phyloP scores from a whole-genome alignment of 2,797 vertebrate genomes.

The Mormyrus proboscirostris region DNA sequence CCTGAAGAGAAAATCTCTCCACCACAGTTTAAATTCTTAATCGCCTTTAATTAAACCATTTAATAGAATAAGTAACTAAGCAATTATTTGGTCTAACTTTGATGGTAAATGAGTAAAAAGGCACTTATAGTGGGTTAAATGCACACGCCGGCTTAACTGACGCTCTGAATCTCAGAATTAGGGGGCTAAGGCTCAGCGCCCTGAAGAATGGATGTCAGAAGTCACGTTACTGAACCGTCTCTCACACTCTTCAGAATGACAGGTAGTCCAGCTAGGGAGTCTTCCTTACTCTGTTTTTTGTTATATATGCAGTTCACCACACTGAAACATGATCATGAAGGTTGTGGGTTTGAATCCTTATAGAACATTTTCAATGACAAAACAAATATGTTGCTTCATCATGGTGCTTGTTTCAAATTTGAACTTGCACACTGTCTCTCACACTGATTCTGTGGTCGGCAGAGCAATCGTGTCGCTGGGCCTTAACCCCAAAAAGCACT shows the following conservation, averaged over 20 bases:
- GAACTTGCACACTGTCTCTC: background rate
- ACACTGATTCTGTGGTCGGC: background rate
- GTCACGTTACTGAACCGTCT: constrained; percentile 40
- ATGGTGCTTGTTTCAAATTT: background rate
- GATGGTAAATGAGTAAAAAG: constrained; percentile 16
- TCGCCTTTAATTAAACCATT: constrained; percentile 46
- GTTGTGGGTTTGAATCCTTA: constrained; percentile 7
- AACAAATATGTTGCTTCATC: background rate
- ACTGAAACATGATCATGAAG: constrained; percentile 24
- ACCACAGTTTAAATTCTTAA: constrained; percentile 44
- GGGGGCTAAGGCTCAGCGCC: constrained; percentile 37
- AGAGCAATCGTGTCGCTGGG: background rate
- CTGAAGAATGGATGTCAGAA: constrained; percentile 43
- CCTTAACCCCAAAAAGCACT: background rate
- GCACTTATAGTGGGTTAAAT: background rate
- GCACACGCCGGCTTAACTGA: background rate
- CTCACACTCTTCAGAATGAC: constrained; percentile 17
- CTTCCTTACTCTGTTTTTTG: background rate
- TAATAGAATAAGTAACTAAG: constrained; percentile 33
- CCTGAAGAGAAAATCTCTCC: constrained; percentile 28
- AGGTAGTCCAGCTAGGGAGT: constrained; percentile 23
- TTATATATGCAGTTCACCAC: background rate
- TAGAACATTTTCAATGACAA: constrained; percentile 20
- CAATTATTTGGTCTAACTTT: constrained; percentile 31
- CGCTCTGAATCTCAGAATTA: constrained; percentile 40